A percentile compares a stretch with the other conserved stretches of the same genome.
These are phyloP conservation scores for zebrafish (Danio rerio) DNA, from an alignment of 2,113 vertebrate species.

Conservation along the genomic window DNA sequence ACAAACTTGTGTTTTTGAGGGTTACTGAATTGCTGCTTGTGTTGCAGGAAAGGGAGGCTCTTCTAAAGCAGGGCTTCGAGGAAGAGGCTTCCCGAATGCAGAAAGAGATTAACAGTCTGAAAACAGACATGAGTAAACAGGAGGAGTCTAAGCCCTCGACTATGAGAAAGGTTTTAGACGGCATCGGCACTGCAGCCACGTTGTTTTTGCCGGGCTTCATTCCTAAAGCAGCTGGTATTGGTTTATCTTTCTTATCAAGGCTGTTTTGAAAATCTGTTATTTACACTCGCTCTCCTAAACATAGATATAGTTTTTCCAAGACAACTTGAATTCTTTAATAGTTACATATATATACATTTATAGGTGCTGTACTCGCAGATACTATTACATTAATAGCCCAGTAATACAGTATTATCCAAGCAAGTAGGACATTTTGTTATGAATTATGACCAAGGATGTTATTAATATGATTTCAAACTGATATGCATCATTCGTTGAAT, in stretches of 20 bases:
- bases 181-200: neutral
- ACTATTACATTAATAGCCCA: neutral
- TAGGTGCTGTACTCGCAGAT: neutral
- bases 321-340: neutral
- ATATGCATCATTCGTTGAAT: neutral
- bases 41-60: slow-evolving; percentile 47
- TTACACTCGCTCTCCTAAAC: too few species aligned
- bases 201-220: slow-evolving; percentile 36
- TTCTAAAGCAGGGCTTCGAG: slow-evolving; percentile 46
- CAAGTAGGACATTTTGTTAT: neutral
- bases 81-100: slow-evolving; percentile 31
- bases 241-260: neutral
- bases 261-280: neutral
- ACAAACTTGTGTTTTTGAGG: neutral
- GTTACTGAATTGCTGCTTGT: slow-evolving; percentile 1
- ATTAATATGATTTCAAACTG: neutral
- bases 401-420: neutral
- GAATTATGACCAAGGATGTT: neutral
- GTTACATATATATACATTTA: neutral
- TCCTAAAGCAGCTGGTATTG: slow-evolving; percentile 33
- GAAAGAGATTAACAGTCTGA: slow-evolving; percentile 40
- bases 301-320: neutral
- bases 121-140: slow-evolving; percentile 18
- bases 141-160: slow-evolving; percentile 12
- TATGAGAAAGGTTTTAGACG: slow-evolving; percentile 8